Conservation (phyloP, 2,113 vertebrate species). For the Paradisaea rubra region DNA sequence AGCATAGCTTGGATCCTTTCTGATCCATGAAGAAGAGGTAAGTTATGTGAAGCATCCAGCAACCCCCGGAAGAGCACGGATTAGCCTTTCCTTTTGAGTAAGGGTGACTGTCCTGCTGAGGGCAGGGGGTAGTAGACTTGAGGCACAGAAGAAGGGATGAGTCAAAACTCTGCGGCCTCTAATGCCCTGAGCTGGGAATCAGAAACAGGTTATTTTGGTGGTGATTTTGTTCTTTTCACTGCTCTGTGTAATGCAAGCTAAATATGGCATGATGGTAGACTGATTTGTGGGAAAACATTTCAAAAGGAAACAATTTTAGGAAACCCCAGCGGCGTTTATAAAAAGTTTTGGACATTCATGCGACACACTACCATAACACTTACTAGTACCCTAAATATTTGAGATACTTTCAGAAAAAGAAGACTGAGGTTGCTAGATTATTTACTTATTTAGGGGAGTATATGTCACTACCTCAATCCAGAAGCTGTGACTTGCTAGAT, state of each 20-base stretch:
- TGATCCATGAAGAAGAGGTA: not conserved
- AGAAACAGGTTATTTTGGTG: not conserved
- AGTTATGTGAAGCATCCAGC: not conserved
- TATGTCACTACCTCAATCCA: not conserved
- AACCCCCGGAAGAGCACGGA: not conserved
- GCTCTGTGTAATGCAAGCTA: not conserved
- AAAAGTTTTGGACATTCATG: not conserved
- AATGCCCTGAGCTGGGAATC: not conserved
- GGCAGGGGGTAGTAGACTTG: fast-evolving
- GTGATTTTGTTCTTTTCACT: not conserved
- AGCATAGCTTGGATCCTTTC: not conserved
- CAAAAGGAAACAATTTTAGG: not conserved
- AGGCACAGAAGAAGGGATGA: not conserved
- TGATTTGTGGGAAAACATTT: not conserved
- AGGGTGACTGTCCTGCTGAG: not conserved
- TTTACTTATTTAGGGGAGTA: not conserved
- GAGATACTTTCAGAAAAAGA: not conserved
- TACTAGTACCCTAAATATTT: not conserved
- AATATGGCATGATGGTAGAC: not conserved
- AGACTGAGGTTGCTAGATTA: not conserved
- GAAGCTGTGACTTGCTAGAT: not conserved
- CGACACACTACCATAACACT: fast-evolving
- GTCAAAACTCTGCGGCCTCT: not conserved
- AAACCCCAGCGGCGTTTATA: not conserved
- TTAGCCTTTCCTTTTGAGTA: not conserved